These are phyloP conservation scores for Caretta caretta DNA, from an alignment of 2,113 vertebrate species.

Conservation along the genomic window DNA sequence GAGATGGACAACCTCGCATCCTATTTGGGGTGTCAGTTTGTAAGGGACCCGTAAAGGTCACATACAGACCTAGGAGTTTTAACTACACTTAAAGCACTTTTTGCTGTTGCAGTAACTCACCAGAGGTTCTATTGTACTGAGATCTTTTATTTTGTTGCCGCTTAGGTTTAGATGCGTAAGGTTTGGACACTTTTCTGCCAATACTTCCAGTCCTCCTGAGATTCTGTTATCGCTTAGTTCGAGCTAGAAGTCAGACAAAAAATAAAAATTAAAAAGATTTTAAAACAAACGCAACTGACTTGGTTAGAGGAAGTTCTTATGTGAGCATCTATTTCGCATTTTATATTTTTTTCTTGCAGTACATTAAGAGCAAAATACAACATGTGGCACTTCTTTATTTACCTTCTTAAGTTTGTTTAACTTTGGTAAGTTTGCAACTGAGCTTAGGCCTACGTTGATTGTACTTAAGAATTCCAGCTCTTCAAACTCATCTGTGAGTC, in stretches of 20 bases:
- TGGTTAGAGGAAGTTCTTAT: neutral
- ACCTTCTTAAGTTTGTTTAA: constrained; percentile 99
- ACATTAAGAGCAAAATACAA: too few species aligned
- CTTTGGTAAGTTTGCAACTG: constrained; percentile 96
- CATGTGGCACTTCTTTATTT: neutral
- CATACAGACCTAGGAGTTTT: neutral
- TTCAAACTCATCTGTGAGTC: constrained; percentile 97
- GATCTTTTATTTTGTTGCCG: constrained; percentile 99
- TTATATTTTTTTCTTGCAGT: too few species aligned
- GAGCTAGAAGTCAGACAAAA: constrained; percentile 80
- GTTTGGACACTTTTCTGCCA: constrained; percentile 97
- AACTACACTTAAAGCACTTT: neutral
- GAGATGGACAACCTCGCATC: neutral
- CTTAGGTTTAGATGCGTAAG: constrained; percentile 99
- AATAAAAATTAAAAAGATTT: neutral
- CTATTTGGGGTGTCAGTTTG: neutral
- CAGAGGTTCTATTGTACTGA: constrained; percentile 98
- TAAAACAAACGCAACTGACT: neutral
- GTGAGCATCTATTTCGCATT: neutral
- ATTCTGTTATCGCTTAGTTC: constrained; percentile 99
- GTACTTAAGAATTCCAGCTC: constrained; percentile 98
- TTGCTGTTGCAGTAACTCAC: constrained; percentile 75
- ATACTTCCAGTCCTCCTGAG: constrained; percentile 97
- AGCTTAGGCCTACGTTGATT: constrained; percentile 96
- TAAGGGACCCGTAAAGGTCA: neutral